Evolutionary conservation across 2,888 invertebrate genomes (phyloP).

Genomic region (Gari tellinella): DNA sequence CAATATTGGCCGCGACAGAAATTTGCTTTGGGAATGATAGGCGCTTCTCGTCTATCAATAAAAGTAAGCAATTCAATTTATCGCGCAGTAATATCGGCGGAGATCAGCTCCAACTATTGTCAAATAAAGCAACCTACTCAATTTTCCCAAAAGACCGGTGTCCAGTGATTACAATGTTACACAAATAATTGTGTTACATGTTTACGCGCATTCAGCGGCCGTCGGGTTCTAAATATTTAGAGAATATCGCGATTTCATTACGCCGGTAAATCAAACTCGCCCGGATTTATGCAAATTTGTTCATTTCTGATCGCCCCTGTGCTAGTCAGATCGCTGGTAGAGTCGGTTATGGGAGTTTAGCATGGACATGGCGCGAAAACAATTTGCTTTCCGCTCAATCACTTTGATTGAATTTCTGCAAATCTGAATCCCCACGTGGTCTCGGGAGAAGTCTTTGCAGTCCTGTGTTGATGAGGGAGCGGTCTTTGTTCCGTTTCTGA

Average conservation of each 20-base stretch:
- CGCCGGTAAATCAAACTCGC: constrained; percentile 42
- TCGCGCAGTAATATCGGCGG: constrained; percentile 33
- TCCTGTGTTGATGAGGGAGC: too few species aligned
- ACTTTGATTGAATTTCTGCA: constrained; percentile 55
- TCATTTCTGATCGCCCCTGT: constrained; percentile 29
- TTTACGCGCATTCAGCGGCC: constrained; percentile 49
- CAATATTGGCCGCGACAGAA: constrained; percentile 58
- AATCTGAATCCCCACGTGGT: too few species aligned
- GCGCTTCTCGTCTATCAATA: constrained; percentile 43
- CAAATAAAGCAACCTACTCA: constrained; percentile 57
- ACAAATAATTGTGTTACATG: constrained; percentile 57
- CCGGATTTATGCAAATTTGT: constrained; percentile 62
- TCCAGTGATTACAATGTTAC: constrained; percentile 58
- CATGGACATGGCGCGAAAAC: constrained; percentile 52
- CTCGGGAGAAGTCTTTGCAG: too few species aligned
- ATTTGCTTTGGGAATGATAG: constrained; percentile 54
- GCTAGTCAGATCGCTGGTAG: too few species aligned
- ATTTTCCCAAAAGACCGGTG: constrained; percentile 54
- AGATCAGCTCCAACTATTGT: constrained; percentile 53
- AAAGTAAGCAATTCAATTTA: constrained; percentile 62
- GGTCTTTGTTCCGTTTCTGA: too few species aligned
- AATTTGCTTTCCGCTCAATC: constrained; percentile 66
- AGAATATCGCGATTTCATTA: constrained; percentile 55
- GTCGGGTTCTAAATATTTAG: constrained; percentile 22
- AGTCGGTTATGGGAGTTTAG: constrained; percentile 41